phyloP scores from a whole-genome alignment of 2,797 vertebrate genomes.

The Scleropages formosus region DNA sequence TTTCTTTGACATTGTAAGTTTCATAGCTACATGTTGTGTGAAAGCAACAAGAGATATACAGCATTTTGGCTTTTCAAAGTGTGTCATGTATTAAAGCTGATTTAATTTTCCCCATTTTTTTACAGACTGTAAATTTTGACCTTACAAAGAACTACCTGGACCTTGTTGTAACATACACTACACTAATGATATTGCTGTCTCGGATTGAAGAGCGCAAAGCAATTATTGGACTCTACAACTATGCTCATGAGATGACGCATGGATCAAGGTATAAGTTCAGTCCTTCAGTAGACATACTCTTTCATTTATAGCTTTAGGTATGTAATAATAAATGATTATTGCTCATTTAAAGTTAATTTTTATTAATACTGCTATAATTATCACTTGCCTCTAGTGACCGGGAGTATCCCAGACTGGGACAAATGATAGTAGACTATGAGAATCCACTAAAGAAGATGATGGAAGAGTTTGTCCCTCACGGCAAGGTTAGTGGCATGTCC shows the following conservation, averaged over 20 bases:
- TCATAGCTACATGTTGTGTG: neutral
- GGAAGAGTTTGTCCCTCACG: conserved; percentile 98
- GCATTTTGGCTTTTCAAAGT: neutral
- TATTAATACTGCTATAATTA: neutral
- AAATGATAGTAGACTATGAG: conserved; percentile 99
- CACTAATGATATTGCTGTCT: conserved; percentile 92
- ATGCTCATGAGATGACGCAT: conserved; percentile 98
- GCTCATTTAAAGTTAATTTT: neutral
- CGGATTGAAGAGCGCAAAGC: conserved; percentile 97
- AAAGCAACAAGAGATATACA: neutral
- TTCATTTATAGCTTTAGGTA: neutral
- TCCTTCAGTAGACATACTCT: neutral
- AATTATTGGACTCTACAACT: conserved; percentile 96
- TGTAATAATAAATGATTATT: neutral
- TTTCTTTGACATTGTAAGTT: conserved; percentile 98
- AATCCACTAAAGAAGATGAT: conserved; percentile 99
- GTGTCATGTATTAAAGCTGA: neutral
- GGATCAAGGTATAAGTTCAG: conserved; percentile 81
- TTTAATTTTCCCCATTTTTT: conserved; percentile 29
- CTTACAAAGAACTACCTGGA: conserved; percentile 98
- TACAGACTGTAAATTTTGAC: conserved; percentile 96
- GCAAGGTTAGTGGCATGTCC: conserved; percentile 75
- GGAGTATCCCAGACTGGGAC: conserved; percentile 93
- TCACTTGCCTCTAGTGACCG: conserved; percentile 77
- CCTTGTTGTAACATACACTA: conserved; percentile 95